Conservation (phyloP, 2,113 vertebrate species). For the Lutjanus erythropterus region DNA sequence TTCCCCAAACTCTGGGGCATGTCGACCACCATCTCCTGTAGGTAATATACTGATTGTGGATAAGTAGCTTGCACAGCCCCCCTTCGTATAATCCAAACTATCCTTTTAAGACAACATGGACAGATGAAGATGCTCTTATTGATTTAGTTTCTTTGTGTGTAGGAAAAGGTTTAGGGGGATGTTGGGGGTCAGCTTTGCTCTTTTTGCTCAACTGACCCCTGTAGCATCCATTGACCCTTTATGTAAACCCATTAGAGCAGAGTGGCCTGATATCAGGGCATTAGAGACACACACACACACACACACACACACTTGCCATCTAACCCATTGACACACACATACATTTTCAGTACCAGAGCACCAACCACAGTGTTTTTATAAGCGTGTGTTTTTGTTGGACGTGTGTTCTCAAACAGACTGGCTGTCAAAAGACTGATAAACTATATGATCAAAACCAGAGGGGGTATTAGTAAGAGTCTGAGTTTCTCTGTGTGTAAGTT, state of each 20-base stretch:
- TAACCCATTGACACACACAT: slow-evolving; percentile 5
- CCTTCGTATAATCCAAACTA: no score
- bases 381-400: slow-evolving; percentile 59
- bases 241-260: slow-evolving; percentile 79
- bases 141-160: slow-evolving; percentile 15
- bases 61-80: no score
- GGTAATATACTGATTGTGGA: no score
- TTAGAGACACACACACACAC: slow-evolving; percentile 25
- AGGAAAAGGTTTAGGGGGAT: background rate
- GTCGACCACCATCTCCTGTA: no score
- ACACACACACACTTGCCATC: slow-evolving; percentile 17
- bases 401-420: slow-evolving; percentile 45
- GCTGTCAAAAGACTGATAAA: slow-evolving; percentile 65
- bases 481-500: slow-evolving; percentile 9
- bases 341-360: slow-evolving; percentile 31
- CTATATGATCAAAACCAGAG: slow-evolving; percentile 49
- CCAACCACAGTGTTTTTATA: slow-evolving; percentile 42
- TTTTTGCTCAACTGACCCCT: slow-evolving; percentile 71
- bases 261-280: slow-evolving; percentile 52
- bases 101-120: slow-evolving; percentile 2
- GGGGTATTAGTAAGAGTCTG: background rate
- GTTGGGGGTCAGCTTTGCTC: slow-evolving; percentile 45
- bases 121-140: slow-evolving; percentile 34
- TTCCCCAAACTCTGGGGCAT: no score
- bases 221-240: slow-evolving; percentile 70